Evolutionary conservation across 2,888 invertebrate species (phyloP), one percentile per base, ranked within the genome.

Genomic region (Stenolophus ochropezus): DNA sequence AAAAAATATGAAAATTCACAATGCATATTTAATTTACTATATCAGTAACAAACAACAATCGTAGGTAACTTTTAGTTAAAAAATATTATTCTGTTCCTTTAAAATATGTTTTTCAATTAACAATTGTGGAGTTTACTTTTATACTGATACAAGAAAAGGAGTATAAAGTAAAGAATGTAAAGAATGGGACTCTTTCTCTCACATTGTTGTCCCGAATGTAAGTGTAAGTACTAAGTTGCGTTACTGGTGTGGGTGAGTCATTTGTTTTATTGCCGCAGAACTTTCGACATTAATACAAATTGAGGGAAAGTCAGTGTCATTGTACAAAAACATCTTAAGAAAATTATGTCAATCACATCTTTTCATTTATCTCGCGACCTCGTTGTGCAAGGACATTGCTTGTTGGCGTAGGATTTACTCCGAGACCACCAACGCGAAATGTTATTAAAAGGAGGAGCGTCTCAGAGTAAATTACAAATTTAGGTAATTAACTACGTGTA

Each of bases 221-320:
- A 11, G 11, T 42, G 33, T 42, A 42, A 42, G 33, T 42, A 11
- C 33, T 42, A n/a, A n/a, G 33, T 42, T 42, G 33, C 33, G 33
- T 61, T 61, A 61, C 14, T 25, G 61, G 61, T 69, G 65, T 69
- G 65, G 65, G 65, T 69, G 65, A 69, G 27, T 69, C 65, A 69
- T 78, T 73, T 69, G 49, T 69, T 78, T 78, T 49, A 78, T 51
- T 51, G 69, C 49, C 18, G 69, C 27, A 47, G 58, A 78, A 78
- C 65, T 78, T 78, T 78, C 78, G 69, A 78, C 78, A 78, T 78
- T 61, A 47, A 78, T 78, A 69, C 69, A 78, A 78, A 78, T 78
- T 78, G 78, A 78, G 78, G 77, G 77, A 77, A 77, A 77, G 77
- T 73, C 56, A 74, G 33, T 75, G 75, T 77, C 58, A 77, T 47